Base-by-base conservation (phyloP, 2,888 invertebrate genomes). In the Synanthedon myopaeformis region DNA sequence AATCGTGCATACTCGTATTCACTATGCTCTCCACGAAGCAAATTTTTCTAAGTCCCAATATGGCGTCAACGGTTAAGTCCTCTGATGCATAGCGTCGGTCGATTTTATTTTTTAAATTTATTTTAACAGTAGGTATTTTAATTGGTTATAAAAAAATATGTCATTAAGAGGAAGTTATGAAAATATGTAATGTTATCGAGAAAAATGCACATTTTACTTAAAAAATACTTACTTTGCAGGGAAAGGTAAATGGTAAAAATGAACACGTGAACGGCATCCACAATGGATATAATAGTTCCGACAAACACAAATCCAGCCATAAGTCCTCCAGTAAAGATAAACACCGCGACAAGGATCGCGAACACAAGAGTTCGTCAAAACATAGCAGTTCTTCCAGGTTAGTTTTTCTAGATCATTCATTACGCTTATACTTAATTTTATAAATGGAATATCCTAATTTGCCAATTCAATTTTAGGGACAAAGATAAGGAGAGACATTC, bases 41-140 rank as follows among this genome's bases (percentile, higher is more conserved):
- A 84, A 86, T 75, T 88, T 88, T 88, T 88, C 88, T 88, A 93
- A 93, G 93, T 93, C 93, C 92, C 92, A 93, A 93, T 92, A 94
- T 94, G 94, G 94, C 94, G 94, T 92, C 93, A 91, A 90, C 89
- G 89, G 89, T 89, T 89, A 90, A 92, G 91, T 91, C 90, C 91
- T 89, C 65, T 67, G 60, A 62, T 70, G 70, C 69, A 81, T 87
- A 81, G 86, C 83, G 82, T 86, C 79, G 70, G 68, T 74, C 63
- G 58, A 59, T 60, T 56, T 52, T 55, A 58, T 50, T 56, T 55
- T 28, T 11, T 42, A 10, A 35, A 35, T 35, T 35, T 8, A 35
- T 35, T 35, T 35, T 35, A 35, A 35, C 10, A 35, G 10, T 35
- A 35, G 35, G 8, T 14, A 50, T 49, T 41, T 51, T 0, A 13